These are phyloP conservation scores for Pachyuromys duprasi DNA, from an alignment of 2,797 vertebrate genomes.

Conservation along the genomic window DNA sequence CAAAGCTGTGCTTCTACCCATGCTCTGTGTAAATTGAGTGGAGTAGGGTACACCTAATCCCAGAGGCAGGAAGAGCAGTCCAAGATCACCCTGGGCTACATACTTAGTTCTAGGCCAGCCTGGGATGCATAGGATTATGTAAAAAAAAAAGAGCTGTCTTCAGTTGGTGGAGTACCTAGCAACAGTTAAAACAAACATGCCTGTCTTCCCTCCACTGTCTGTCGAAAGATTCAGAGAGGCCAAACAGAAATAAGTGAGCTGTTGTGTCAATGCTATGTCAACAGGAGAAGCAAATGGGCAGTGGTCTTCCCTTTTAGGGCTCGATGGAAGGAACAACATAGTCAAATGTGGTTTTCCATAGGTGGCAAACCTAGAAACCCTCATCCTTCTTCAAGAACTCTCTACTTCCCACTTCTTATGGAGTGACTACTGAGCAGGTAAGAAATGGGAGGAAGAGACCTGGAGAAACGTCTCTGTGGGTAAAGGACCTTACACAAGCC, in stretches of 20 bases:
- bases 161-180: neutral
- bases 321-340: neutral
- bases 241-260: neutral
- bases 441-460: neutral
- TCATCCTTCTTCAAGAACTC: neutral
- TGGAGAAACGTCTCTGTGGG: neutral
- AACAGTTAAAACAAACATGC: neutral
- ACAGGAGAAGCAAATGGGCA: neutral
- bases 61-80: neutral
- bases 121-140: neutral
- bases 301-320: neutral
- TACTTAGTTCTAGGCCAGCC: neutral
- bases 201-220: too few relatives aligned
- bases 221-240: neutral
- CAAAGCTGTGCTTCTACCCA: neutral
- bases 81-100: neutral
- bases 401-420: constrained; percentile 11
- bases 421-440: constrained; percentile 12
- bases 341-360: neutral
- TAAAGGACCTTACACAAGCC: too few relatives aligned
- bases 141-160: neutral
- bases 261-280: neutral
- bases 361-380: neutral
- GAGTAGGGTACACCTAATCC: neutral
- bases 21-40: neutral